Evolutionary conservation across 2,797 vertebrate species (phyloP).

Genomic region (Pteropus rufus): DNA sequence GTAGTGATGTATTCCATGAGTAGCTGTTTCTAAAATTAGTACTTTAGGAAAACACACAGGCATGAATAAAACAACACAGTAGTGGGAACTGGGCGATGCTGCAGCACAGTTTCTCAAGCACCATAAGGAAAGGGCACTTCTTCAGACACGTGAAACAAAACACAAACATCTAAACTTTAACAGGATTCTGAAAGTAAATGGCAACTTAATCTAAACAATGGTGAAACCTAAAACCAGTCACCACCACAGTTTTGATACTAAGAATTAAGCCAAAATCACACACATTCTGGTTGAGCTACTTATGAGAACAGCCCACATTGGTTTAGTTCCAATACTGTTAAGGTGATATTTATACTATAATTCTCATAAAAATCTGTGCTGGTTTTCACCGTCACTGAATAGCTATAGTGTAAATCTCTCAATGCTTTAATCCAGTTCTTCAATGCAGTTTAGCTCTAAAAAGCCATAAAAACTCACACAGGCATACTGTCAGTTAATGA

Average conservation of each 20-base stretch:
- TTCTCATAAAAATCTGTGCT: constrained; percentile 40
- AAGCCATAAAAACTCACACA: constrained; percentile 60
- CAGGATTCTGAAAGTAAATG: not conserved
- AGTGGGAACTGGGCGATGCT: not conserved
- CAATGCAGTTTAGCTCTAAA: constrained; percentile 68
- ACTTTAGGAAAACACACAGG: not conserved
- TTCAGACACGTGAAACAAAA: not conserved
- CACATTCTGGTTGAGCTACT: not conserved
- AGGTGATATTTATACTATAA: constrained; percentile 27
- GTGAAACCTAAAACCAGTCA: not conserved
- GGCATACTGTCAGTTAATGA: constrained; percentile 49
- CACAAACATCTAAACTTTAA: not conserved
- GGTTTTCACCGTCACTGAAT: constrained; percentile 10
- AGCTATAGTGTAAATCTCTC: constrained; percentile 36
- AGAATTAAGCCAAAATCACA: constrained; percentile 1
- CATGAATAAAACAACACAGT: not conserved
- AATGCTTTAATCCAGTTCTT: constrained; percentile 41
- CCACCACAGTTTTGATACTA: not conserved
- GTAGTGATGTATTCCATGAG: not conserved
- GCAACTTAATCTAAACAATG: not conserved
- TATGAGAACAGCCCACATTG: constrained; percentile 5
- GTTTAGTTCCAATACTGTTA: constrained; percentile 59
- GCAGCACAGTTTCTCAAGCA: not conserved
- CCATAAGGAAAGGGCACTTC: constrained; percentile 43
- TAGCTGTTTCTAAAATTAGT: not conserved